phyloP scores from a whole-genome alignment of 2,888 invertebrate genomes.

The Plemyria rubiginata region DNA sequence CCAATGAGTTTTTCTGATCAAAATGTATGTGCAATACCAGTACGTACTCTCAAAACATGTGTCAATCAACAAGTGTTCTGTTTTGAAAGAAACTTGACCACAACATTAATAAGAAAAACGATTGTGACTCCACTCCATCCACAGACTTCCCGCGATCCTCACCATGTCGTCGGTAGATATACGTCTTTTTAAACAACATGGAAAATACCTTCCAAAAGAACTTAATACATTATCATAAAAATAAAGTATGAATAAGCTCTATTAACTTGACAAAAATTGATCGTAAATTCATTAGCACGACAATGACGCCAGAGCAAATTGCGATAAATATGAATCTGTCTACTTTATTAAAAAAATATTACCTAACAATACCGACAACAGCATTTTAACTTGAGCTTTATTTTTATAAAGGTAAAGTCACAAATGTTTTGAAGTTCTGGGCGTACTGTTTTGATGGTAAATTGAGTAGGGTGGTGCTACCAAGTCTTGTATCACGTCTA shows the following conservation, averaged over 20 bases:
- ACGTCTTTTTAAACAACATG: no score
- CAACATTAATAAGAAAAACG: no score
- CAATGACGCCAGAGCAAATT: conserved; percentile 62
- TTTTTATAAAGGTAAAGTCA: conserved; percentile 26
- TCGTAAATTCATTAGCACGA: conserved; percentile 72
- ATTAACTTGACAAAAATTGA: conserved; percentile 58
- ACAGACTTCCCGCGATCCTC: no score
- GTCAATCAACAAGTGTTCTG: no score
- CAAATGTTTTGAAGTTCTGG: conserved; percentile 8
- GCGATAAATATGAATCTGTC: conserved; percentile 66
- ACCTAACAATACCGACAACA: conserved; percentile 3
- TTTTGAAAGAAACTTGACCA: no score
- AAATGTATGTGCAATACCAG: no score
- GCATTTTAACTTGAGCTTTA: conserved; percentile 28
- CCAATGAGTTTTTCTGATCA: no score
- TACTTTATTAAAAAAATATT: conserved; percentile 67
- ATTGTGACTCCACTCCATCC: no score
- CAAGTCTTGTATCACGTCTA: conserved; percentile 61
- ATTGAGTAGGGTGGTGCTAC: conserved; percentile 54
- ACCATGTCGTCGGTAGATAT: no score
- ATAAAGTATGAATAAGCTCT: conserved; percentile 31
- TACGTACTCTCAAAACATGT: no score
- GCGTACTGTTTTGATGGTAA: conserved; percentile 31
- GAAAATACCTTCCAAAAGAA: not conserved
- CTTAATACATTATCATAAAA: not conserved